Conservation (phyloP, 2,888 invertebrate genomes). For the Pseudococcus viburni region DNA sequence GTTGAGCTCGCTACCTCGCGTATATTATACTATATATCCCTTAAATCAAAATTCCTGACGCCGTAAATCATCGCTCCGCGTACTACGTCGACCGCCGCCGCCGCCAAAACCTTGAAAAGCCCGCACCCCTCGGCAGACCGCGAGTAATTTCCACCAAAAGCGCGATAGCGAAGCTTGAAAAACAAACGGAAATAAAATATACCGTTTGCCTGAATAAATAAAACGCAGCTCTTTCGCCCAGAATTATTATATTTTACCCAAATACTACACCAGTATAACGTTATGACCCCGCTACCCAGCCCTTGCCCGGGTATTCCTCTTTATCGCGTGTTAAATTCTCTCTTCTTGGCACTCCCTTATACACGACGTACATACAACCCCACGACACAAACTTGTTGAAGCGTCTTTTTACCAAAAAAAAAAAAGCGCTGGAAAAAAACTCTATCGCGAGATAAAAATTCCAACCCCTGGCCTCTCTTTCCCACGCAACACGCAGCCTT, state of each 20-base stretch:
- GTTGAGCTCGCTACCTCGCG: background rate
- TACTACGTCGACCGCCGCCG: background rate
- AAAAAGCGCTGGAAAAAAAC: constrained; percentile 8
- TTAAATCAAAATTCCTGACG: background rate
- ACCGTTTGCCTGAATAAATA: constrained; percentile 15
- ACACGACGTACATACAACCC: background rate
- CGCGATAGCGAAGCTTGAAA: constrained; percentile 13
- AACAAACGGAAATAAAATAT: constrained; percentile 42
- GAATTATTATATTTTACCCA: constrained; percentile 28
- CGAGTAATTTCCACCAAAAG: background rate
- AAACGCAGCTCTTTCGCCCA: constrained; percentile 15
- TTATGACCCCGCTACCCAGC: background rate
- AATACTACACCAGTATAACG: background rate
- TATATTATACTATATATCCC: background rate
- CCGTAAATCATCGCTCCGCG: background rate
- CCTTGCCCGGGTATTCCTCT: no score
- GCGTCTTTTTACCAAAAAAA: constrained; percentile 52
- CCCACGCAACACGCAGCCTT: background rate
- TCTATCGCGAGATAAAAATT: constrained; percentile 49
- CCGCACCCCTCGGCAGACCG: background rate
- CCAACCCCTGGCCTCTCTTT: background rate
- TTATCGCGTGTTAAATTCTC: background rate
- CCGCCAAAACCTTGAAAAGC: background rate
- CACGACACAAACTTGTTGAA: constrained; percentile 54
- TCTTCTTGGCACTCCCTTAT: background rate